phyloP scores from a whole-genome alignment of 2,113 vertebrate genomes.

The Sinosuthora webbiana region DNA sequence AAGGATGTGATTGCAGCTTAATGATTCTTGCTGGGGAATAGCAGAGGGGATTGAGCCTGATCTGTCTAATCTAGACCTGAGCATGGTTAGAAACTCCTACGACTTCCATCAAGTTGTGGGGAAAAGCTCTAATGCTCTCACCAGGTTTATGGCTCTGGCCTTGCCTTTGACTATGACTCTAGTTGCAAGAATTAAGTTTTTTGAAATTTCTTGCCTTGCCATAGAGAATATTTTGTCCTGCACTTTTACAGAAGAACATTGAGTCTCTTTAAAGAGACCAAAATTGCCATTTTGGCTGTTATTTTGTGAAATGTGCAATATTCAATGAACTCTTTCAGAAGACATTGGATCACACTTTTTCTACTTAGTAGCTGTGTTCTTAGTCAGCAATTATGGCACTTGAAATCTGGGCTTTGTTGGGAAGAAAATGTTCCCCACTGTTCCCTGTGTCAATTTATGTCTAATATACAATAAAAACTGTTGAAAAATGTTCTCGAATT shows the following conservation, averaged over 20 bases:
- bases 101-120: not conserved
- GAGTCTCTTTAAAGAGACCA: not conserved
- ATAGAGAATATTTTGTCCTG: not conserved
- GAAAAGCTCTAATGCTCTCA: not conserved
- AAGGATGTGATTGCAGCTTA: not conserved
- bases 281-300: not conserved
- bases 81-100: fast-evolving
- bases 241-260: not conserved
- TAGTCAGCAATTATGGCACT: not conserved
- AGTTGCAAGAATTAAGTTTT: not conserved
- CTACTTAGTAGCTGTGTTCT: not conserved
- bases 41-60: not conserved
- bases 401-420: not conserved
- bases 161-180: not conserved
- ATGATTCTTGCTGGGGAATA: not conserved
- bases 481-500: not conserved
- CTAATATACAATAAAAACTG: not conserved
- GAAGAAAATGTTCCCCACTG: not conserved
- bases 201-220: not conserved
- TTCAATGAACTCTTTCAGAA: not conserved
- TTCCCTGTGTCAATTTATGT: not conserved
- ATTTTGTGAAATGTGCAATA: not conserved
- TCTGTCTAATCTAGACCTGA: not conserved
- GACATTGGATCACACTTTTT: not conserved
- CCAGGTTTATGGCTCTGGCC: not conserved